These are phyloP conservation scores for Spinus olivaceus DNA, from an alignment of 2,797 vertebrate genomes.

Conservation along the genomic window DNA sequence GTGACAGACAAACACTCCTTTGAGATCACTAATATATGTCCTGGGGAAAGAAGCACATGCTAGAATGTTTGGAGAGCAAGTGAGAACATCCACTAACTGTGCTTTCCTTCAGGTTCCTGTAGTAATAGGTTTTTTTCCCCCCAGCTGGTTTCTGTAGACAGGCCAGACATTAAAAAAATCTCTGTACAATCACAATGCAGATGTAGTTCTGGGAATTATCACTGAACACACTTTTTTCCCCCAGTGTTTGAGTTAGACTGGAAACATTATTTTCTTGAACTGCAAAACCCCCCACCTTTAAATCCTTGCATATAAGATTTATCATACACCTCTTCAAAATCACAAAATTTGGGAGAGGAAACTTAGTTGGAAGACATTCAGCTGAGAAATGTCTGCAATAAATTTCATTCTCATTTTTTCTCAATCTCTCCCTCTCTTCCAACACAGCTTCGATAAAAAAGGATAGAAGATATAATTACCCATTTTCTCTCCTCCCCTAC, in stretches of 20 bases:
- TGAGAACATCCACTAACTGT: not conserved
- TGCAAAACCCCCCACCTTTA: not conserved
- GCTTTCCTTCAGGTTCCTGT: not conserved
- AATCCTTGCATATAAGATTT: not conserved
- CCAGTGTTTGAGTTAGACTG: not conserved
- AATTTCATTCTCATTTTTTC: conserved; percentile 13
- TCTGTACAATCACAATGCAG: not conserved
- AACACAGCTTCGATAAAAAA: conserved; percentile 21
- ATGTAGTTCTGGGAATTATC: not conserved
- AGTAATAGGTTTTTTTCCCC: not conserved
- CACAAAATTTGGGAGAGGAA: not conserved
- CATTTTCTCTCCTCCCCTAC: conserved; percentile 7
- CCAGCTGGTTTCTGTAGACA: not conserved
- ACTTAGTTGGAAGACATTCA: conserved; percentile 19
- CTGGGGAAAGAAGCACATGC: not conserved
- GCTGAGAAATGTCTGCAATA: not conserved
- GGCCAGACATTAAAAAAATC: not conserved
- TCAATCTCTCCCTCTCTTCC: conserved; percentile 6
- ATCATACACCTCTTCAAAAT: not conserved
- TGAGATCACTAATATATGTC: not conserved
- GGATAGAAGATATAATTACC: not conserved
- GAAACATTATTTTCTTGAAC: not conserved
- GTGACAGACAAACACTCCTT: not conserved
- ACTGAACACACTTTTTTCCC: not conserved
- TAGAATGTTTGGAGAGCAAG: not conserved